Evolutionary conservation across 2,888 invertebrate genomes (phyloP), one percentile per base, ranked within the genome.

Genomic region (Diaphora mendica): DNA sequence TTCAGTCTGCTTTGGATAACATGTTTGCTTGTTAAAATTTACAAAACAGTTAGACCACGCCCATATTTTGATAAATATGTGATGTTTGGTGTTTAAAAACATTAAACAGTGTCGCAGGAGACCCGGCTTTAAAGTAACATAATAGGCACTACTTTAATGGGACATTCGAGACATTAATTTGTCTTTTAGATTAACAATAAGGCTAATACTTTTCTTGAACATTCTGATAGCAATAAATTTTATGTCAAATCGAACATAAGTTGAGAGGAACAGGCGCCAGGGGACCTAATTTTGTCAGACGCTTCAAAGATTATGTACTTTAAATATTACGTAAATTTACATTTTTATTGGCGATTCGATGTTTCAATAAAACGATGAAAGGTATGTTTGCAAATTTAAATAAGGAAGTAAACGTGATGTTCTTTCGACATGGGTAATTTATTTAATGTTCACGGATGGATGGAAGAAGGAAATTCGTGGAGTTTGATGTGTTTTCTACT

Each of bases 291-390:
- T 72, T 70, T 71, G 64, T 67, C 51, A 66, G 65, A 44, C 69
- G 73, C 62, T 78, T 79, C 65, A 17, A n/a, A n/a, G 59, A 64
- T 44, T 69, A 69, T 72, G 39, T 71, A 42, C 48, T 64, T 71
- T 64, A 26, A 65, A 69, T 11, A 55, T 55, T 55, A 55, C 51
- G 51, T 55, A 23, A 75, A 81, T 80, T 82, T 79, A 76, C 79
- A 81, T 79, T 77, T 81, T 81, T 82, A 77, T 78, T 76, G 72
- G 72, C 65, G 72, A 70, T 75, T 75, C 73, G 59, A 79, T 78
- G 69, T 78, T 81, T 71, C 69, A 72, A 67, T 66, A 35, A 68
- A 69, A 73, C 74, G 72, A 74, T 79, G 59, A 78, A 81, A 76
- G 73, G 71, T 74, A 66, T 67, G 64, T 68, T 55, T 26, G 72